Evolutionary conservation across 2,888 invertebrate species (phyloP).

Genomic region (Drosophila nr. medialis): DNA sequence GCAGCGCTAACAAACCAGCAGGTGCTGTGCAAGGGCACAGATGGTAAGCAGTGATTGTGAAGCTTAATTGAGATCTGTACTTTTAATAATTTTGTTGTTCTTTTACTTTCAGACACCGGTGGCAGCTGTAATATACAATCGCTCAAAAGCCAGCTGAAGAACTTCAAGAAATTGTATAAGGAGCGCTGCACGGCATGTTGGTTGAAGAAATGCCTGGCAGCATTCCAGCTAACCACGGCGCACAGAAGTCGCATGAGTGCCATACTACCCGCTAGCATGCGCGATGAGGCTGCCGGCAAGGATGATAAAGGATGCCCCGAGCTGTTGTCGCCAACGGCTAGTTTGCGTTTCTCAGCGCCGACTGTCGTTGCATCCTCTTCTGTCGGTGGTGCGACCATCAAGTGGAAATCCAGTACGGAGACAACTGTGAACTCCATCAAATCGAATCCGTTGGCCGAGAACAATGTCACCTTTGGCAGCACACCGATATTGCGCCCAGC

Average conservation of each 20-base stretch:
- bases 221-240: constrained; percentile 90
- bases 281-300: constrained; percentile 43
- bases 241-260: constrained; percentile 89
- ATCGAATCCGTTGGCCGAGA: constrained; percentile 81
- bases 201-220: constrained; percentile 92
- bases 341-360: constrained; percentile 46
- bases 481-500: constrained; percentile 81
- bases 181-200: constrained; percentile 94
- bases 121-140: constrained; percentile 90
- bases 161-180: constrained; percentile 88
- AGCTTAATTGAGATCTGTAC: background rate
- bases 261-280: constrained; percentile 87
- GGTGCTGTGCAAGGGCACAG: constrained; percentile 79
- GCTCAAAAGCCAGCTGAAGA: constrained; percentile 87
- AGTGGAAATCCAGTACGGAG: constrained; percentile 77
- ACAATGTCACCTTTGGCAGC: constrained; percentile 83
- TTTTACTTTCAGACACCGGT: constrained; percentile 83
- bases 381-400: constrained; percentile 49
- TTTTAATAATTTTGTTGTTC: background rate
- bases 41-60: constrained; percentile 63
- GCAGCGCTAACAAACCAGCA: constrained; percentile 80
- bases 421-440: constrained; percentile 63
- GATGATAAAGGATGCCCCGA: constrained; percentile 61
- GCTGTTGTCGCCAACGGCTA: constrained; percentile 60
- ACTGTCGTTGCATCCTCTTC: constrained; percentile 39